Percentiles rank a stretch among this genome's conserved stretches.
Evolutionary conservation across 2,888 invertebrate genomes (phyloP).

Genomic region (Phragmatobia fuliginosa): DNA sequence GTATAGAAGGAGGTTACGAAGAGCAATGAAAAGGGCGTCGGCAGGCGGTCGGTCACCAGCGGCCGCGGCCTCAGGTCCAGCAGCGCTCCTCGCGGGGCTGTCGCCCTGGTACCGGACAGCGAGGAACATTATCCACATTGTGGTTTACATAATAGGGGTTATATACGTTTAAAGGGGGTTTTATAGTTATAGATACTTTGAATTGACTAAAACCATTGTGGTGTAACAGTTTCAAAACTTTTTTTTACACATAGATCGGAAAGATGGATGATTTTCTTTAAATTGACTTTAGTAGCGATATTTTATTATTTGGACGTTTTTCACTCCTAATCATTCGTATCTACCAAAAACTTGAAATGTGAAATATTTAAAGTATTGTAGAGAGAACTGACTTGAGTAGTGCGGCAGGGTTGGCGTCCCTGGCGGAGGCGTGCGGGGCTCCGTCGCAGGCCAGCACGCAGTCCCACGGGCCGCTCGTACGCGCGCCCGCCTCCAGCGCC

Average conservation of each 20-base stretch:
- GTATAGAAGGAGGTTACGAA: slow-evolving; percentile 72
- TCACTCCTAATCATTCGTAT: background rate
- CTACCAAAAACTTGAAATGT: background rate
- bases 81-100: slow-evolving; percentile 63
- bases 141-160: no score
- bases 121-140: background rate
- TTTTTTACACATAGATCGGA: no score
- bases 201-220: no score
- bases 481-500: slow-evolving; percentile 62
- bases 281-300: no score
- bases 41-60: slow-evolving; percentile 71
- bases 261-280: no score
- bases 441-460: slow-evolving; percentile 68
- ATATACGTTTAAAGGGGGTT: no score
- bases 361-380: background rate
- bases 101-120: slow-evolving; percentile 59
- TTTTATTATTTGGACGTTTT: no score
- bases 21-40: slow-evolving; percentile 64
- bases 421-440: slow-evolving; percentile 48
- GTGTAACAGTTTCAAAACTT: no score
- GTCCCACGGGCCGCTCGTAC: slow-evolving; percentile 74
- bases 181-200: no score
- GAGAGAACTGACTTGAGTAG: slow-evolving; percentile 64
- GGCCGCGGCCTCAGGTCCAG: slow-evolving; percentile 68
- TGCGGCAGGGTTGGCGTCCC: slow-evolving; percentile 48